Percentiles rank a stretch among this genome's conserved stretches.
Evolutionary conservation across 2,113 vertebrate species (phyloP).

Genomic region (Ciconia maguari): DNA sequence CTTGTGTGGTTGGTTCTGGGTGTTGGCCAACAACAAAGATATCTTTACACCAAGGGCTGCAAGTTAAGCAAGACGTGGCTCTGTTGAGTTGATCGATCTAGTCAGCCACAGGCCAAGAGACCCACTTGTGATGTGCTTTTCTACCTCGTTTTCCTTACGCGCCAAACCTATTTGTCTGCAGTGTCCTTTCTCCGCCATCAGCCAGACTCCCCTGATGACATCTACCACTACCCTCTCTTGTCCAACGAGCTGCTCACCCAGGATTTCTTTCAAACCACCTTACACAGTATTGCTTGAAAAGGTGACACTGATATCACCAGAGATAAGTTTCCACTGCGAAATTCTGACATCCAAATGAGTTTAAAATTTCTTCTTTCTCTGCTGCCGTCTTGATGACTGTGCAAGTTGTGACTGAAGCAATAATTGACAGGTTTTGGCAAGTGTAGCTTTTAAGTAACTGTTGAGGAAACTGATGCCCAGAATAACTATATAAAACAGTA

Average conservation of each 20-base stretch:
- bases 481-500: slow-evolving; percentile 10
- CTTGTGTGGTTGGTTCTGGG: neutral
- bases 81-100: neutral
- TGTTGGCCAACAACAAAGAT: neutral
- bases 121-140: neutral
- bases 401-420: slow-evolving; percentile 13
- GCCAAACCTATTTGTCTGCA: neutral
- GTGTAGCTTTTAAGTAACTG: neutral
- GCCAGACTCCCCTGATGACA: neutral
- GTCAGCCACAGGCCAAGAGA: neutral
- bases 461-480: neutral
- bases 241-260: neutral
- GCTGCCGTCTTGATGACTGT: neutral
- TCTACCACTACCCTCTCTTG: neutral
- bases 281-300: neutral
- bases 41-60: neutral
- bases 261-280: neutral
- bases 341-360: neutral
- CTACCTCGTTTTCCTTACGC: neutral
- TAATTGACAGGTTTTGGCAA: slow-evolving; percentile 17
- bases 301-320: neutral
- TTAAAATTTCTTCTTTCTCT: neutral
- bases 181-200: neutral
- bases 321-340: neutral
- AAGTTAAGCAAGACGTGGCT: rapidly evolving